These are phyloP conservation scores for Papilio demoleus DNA, from an alignment of 2,888 invertebrate species.

Conservation along the genomic window DNA sequence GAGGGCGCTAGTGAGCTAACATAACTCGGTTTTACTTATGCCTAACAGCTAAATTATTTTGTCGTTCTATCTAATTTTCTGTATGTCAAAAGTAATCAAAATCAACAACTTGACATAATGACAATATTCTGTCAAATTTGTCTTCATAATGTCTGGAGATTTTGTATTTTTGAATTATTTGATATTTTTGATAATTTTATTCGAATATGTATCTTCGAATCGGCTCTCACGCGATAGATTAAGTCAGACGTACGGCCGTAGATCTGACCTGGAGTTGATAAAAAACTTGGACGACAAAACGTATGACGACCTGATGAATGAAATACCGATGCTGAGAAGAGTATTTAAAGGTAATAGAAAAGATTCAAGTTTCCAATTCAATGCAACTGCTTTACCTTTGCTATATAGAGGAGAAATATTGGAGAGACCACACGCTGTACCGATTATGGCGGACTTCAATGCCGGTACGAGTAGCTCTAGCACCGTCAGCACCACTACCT, in stretches of 20 bases:
- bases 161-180: constrained; percentile 9
- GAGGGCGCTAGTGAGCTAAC: no score
- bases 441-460: background rate
- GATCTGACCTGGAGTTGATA: constrained; percentile 3
- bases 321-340: constrained; percentile 6
- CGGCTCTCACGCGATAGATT: background rate
- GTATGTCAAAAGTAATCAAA: background rate
- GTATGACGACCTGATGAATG: background rate
- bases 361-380: constrained; percentile 7
- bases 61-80: background rate
- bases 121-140: background rate
- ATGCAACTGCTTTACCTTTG: constrained; percentile 1
- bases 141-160: constrained; percentile 6
- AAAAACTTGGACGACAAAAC: constrained; percentile 20
- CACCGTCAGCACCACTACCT: constrained; percentile 46
- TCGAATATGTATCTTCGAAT: background rate
- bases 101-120: background rate
- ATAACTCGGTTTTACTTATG: no score
- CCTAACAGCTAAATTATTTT: no score
- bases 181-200: constrained; percentile 17
- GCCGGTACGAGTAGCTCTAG: background rate
- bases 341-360: constrained; percentile 12
- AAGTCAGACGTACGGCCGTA: background rate
- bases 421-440: background rate
- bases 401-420: constrained; percentile 8